Evolutionary conservation across 2,888 invertebrate genomes (phyloP).

Genomic region (Liopterus haemorrhoidalis): DNA sequence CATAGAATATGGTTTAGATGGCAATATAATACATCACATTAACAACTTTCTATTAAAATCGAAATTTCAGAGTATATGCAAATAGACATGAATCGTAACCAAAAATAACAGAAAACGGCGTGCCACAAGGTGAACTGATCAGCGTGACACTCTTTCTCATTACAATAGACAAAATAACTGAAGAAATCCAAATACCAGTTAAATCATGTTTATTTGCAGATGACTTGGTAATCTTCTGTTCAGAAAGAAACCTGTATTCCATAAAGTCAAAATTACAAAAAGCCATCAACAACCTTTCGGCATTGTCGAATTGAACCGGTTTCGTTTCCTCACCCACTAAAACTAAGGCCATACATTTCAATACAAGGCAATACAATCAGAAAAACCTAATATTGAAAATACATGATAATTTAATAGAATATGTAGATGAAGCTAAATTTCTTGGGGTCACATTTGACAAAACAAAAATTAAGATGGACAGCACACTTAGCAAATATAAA

Average conservation of each 20-base stretch:
- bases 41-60: neutral
- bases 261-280: neutral
- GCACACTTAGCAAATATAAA: neutral
- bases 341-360: conserved; percentile 2
- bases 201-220: conserved; percentile 1
- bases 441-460: conserved; percentile 1
- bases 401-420: neutral
- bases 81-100: neutral
- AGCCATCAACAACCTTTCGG: neutral
- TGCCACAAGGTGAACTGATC: conserved; percentile 5
- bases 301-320: neutral
- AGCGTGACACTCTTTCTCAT: conserved; percentile 7
- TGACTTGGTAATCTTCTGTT: neutral
- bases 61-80: neutral
- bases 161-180: neutral
- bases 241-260: neutral
- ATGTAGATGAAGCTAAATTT: conserved; percentile 2
- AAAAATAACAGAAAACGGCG: neutral
- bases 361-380: neutral
- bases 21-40: neutral
- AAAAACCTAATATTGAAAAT: no score
- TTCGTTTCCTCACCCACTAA: neutral
- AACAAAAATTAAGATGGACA: conserved; percentile 5
- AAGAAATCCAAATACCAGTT: neutral
- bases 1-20: conserved; percentile 2